Percentiles rank a stretch among this genome's conserved stretches.
Evolutionary conservation across 2,113 vertebrate species (phyloP).

Genomic region (Emydura subglobosa): DNA sequence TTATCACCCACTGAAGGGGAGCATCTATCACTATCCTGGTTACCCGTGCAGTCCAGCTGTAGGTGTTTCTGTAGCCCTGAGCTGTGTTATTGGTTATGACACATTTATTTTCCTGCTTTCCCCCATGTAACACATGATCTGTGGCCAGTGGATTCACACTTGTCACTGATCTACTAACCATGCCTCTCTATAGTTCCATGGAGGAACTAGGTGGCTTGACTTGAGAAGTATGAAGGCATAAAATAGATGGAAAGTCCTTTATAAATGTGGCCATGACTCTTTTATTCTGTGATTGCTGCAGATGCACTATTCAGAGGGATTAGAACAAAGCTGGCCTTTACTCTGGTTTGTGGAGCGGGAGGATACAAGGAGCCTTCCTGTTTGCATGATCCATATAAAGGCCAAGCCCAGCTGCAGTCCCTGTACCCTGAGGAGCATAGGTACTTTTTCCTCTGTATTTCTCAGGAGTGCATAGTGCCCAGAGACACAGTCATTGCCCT

Average conservation of each 20-base stretch:
- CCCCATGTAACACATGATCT: neutral
- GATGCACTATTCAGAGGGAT: neutral
- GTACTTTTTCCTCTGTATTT: neutral
- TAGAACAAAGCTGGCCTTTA: neutral
- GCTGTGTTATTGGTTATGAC: neutral
- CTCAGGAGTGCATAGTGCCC: neutral
- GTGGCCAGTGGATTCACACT: fast-evolving
- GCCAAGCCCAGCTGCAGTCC: neutral
- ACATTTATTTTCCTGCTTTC: neutral
- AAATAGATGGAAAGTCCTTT: neutral
- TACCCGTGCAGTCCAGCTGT: neutral
- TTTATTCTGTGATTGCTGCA: neutral
- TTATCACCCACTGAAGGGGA: conserved; percentile 35
- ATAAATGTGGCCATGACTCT: fast-evolving
- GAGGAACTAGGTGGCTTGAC: neutral
- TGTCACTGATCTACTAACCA: neutral
- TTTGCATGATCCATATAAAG: neutral
- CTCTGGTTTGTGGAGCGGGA: neutral
- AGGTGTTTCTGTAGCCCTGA: neutral
- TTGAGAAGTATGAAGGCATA: neutral
- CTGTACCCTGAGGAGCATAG: neutral
- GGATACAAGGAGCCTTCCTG: neutral
- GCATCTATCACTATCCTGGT: neutral
- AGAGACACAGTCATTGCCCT: neutral
- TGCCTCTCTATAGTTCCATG: neutral